Conservation (phyloP, 2,888 invertebrate genomes). For the Caenorhabditis sp. region DNA sequence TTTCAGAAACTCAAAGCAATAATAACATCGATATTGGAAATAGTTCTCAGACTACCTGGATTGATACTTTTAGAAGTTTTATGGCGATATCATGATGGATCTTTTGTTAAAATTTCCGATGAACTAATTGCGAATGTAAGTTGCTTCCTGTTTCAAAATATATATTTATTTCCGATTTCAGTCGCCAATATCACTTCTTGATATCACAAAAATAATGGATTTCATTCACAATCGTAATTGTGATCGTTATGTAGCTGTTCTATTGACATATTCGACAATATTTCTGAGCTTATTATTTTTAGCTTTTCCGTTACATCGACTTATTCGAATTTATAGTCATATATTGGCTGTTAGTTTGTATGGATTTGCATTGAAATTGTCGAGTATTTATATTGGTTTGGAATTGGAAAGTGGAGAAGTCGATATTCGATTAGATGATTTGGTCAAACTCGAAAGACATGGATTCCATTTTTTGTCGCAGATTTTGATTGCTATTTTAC, state of each 20-base stretch:
- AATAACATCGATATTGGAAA: slow-evolving; percentile 15
- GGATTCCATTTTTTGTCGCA: slow-evolving; percentile 63
- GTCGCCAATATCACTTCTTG: slow-evolving; percentile 47
- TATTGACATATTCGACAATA: slow-evolving; percentile 72
- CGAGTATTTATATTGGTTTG: slow-evolving; percentile 72
- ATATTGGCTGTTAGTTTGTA: slow-evolving; percentile 72
- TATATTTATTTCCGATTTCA: neutral
- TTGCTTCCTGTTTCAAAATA: neutral
- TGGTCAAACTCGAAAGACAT: slow-evolving; percentile 66
- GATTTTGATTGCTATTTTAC: slow-evolving; percentile 48
- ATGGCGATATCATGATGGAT: slow-evolving; percentile 58
- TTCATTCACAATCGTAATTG: slow-evolving; percentile 64
- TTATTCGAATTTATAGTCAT: slow-evolving; percentile 74
- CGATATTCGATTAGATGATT: slow-evolving; percentile 64
- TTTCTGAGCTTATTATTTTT: slow-evolving; percentile 73
- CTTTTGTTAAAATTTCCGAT: slow-evolving; percentile 53
- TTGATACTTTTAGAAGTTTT: slow-evolving; percentile 59
- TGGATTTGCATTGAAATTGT: slow-evolving; percentile 72
- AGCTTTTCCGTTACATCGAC: slow-evolving; percentile 73
- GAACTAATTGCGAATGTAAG: slow-evolving; percentile 43
- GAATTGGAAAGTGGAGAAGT: slow-evolving; percentile 60
- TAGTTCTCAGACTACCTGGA: slow-evolving; percentile 50
- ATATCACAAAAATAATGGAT: slow-evolving; percentile 59
- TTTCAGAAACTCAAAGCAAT: slow-evolving; percentile 29
- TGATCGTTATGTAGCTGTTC: slow-evolving; percentile 57